These are phyloP conservation scores for Epizoanthus fatuus DNA, from an alignment of 92 coral and sea anemone species.

Conservation along the genomic window DNA sequence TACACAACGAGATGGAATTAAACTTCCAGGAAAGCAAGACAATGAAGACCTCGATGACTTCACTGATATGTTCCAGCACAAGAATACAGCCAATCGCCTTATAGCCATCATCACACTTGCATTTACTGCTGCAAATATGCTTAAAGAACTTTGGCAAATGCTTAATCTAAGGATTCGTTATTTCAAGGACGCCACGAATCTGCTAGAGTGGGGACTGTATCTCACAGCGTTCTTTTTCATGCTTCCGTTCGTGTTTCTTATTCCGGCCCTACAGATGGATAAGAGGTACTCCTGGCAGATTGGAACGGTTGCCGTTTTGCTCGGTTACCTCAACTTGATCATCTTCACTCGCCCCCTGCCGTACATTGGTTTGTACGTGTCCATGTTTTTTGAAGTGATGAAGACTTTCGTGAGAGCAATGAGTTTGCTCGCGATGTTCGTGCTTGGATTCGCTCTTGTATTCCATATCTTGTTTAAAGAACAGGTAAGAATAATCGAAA, in stretches of 20 bases:
- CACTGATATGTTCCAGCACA: conserved; percentile 11
- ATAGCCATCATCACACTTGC: conserved; percentile 45
- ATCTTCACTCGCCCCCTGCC: conserved; percentile 73
- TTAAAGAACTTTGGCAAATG: conserved; percentile 83
- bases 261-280: not conserved
- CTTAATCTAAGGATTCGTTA: conserved; percentile 56
- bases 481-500: conserved; percentile 65
- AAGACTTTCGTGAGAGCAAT: conserved; percentile 75
- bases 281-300: conserved; percentile 68
- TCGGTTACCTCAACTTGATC: conserved; percentile 82
- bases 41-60: not conserved
- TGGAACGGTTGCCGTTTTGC: conserved; percentile 74
- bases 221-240: conserved; percentile 71
- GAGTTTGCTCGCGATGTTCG: conserved; percentile 72
- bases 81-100: not conserved
- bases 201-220: conserved; percentile 90
- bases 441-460: conserved; percentile 83
- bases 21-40: conserved; percentile 19
- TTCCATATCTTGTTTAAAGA: conserved; percentile 89
- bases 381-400: conserved; percentile 91
- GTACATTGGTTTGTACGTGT: conserved; percentile 82
- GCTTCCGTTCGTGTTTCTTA: conserved; percentile 54
- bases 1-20: conserved; percentile 38
- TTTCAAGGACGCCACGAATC: conserved; percentile 69
- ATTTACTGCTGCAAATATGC: conserved; percentile 60